Base-by-base conservation (phyloP, 2,113 vertebrate species). In the Nerophis ophidion region DNA sequence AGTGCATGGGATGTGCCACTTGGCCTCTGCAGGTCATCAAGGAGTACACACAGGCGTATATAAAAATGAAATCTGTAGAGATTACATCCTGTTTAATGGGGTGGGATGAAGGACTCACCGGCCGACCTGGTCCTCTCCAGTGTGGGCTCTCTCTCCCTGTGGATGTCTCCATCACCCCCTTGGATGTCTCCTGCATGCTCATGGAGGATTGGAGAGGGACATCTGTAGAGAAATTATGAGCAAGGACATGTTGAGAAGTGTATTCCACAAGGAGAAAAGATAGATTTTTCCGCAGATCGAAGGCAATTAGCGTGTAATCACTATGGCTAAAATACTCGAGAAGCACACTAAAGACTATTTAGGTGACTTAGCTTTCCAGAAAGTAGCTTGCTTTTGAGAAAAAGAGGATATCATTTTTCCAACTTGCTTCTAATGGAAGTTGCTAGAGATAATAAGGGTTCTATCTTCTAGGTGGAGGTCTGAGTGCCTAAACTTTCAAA, bases 1-100 rank as follows among this genome's bases (percentile, higher is more conserved):
- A 68, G 92, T 92, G 9, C 94, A 92, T 3, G 92, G 91, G 66
- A 92, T 87, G 55, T 94, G 94, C 94, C 95, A 97, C 69, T 96
- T 98, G 68, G 91, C 89, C 76, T 98, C 95, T 97, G 91, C 49
- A 61, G 80, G 87, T 52, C 14, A 33, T 5, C 26, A 59, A 8
- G 9, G 33, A 59, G 7, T 1, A 35, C 36, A 35, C 2, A 8
- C 15, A 36, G 8, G n/a, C 45, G 26, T 26, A 48, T 15, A 7
- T 35, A 34, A 48, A 35, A 16, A 13, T 47, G 8, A 47, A 60
- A 34, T n/a, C 11, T 60, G 15, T 26, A 42, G 10, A 12, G 3
- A 10, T 12, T 34, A 35, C 7, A 35, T 11, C 8, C 44, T 36
- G 7, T 1, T 16, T 7, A 15, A 35, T 59, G 19, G 5, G 5